Conservation (phyloP, 2,113 vertebrate species). For the Gallinago media region DNA sequence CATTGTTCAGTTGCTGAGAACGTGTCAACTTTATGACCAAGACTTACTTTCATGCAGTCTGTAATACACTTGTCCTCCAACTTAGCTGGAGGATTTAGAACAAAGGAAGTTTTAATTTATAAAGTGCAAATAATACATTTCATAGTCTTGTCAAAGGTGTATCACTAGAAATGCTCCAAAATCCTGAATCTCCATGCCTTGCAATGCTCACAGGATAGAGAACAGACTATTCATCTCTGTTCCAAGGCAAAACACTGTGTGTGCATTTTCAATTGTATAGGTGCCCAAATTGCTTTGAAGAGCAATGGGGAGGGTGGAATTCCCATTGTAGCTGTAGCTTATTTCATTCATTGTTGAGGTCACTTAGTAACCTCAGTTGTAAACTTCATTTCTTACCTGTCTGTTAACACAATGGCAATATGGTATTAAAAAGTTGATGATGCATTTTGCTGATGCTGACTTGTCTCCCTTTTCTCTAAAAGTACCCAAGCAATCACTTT, state of each 20-base stretch:
- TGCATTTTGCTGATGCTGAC: background rate
- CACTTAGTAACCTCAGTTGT: background rate
- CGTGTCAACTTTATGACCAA: background rate
- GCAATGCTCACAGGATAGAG: background rate
- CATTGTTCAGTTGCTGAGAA: background rate
- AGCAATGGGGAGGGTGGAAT: background rate
- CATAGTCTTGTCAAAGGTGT: background rate
- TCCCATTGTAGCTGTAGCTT: background rate
- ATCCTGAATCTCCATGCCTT: background rate
- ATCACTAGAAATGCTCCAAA: background rate
- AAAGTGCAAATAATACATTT: background rate
- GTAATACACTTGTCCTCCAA: background rate
- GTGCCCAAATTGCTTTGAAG: background rate
- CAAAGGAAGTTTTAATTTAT: background rate
- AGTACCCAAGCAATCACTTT: background rate
- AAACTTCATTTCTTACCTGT: background rate
- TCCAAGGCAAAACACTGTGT: rapidly evolving
- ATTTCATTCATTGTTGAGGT: background rate
- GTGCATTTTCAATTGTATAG: background rate
- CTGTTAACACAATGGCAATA: background rate
- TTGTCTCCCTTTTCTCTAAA: background rate
- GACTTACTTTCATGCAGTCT: background rate
- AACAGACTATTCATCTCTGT: background rate
- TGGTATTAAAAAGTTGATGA: background rate
- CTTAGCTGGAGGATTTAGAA: background rate